Base-by-base conservation (phyloP, 2,797 vertebrate species). In the Vireo griseus region DNA sequence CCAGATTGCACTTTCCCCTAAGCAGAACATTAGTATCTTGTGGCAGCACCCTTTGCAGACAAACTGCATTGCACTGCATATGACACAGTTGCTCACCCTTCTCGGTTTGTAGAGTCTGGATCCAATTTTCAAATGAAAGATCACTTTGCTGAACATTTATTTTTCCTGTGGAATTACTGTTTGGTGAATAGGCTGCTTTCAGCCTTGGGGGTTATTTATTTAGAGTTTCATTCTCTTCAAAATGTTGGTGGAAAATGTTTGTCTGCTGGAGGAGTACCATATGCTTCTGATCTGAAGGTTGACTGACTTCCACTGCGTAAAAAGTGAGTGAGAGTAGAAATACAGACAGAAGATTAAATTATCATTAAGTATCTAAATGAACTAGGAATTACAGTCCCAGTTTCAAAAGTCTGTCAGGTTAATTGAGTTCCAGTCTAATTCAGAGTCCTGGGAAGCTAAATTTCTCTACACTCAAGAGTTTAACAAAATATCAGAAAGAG, bases 121-220 rank as follows among this genome's bases (percentile, higher is more conserved):
- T 97, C 96, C 89, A 97, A 97, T 98, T 98, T 98, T 93, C 92
- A 97, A 97, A 97, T 96, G 94, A 97, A 97, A 97, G 95, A 95
- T 93, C 92, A 95, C 93, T 97, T 96, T 83, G 94, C 96, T 73
- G 66, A 97, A 97, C 95, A 94, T 97, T 97, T 97, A 94, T 97
- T 97, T 97, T 96, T 96, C 96, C 40, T 88, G 90, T 96, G 92
- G 95, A 97, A 96, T 96, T 89, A 73, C 91, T 97, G 92, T 91
- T 97, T 96, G 92, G 95, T 92, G 90, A 97, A 97, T 92, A 93
- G 73, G 21, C 71, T 92, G 54, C 94, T 97, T 95, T 92, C 62
- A 81, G 37, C 71, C 51, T 83, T 65, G 44, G 92, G 67, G 57
- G 52, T 94, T 95, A 95, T 95, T 97, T 96, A 96, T 95, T 98